A percentile compares a stretch with the other conserved stretches of the same genome.
phyloP scores from a whole-genome alignment of 2,113 vertebrate species.

The Oryctolagus cuniculus region mOryCun1.1 NC_091450.1:20802501-20803000 shows the following conservation, averaged over 20 bases:
- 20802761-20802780: background rate
- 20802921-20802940: background rate
- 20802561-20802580: background rate
- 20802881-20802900: background rate
- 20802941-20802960: background rate
- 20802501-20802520: constrained; percentile 46
- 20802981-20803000: background rate
- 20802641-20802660: background rate
- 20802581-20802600: background rate
- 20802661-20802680: background rate
- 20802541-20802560: background rate
- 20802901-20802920: background rate
- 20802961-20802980: background rate
- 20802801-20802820: background rate
- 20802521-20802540: background rate
- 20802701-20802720: background rate
- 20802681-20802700: constrained; percentile 35
- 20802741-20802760: background rate
- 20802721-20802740: background rate
- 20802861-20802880: background rate
- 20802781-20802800: constrained; percentile 11
- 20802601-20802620: background rate
- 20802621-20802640: constrained; percentile 3
- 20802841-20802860: background rate
- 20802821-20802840: constrained; percentile 7